Evolutionary conservation across 2,888 invertebrate species (phyloP), one percentile per base, ranked within the genome.

Genomic region (Lissonota sp.): DNA sequence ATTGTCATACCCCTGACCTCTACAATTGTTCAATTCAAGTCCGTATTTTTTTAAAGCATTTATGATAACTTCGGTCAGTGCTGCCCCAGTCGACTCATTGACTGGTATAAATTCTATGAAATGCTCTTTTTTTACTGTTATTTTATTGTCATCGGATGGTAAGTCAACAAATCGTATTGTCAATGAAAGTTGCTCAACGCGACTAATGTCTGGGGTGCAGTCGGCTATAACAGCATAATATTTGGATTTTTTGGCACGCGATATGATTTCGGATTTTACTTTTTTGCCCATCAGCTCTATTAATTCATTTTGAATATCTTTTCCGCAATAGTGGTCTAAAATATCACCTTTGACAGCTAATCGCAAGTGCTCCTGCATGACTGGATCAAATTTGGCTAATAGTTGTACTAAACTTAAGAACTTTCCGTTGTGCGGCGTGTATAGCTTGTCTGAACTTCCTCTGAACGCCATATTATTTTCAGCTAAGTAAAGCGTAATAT

Each of bases 1-100:
- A 83, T 91, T 91, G 81, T 91, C 89, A 84, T 91, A 90, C 53
- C 88, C 88, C 82, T 90, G 90, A 80, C 89, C 88, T 67, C 88
- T 87, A 85, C 88, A 87, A 80, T 88, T 80, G 51, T 84, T 76
- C 72, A 87, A 79, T 78, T 87, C 82, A 39, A 89, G 79, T 83
- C 85, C 87, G 78, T 86, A 69, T 86, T 88, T 85, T 72, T 87
- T 84, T 79, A 87, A 84, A 84, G 85, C 63, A 77, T 82, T 72
- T 66, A 87, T 76, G 75, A 88, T 84, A 75, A 64, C 69, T 84
- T 87, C 86, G 39, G 58, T 26, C 42, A 55, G 69, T 42, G 44
- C 57, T 46, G 64, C 62, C 42, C 79, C 80, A 49, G 62, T 79
- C 49, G 76, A 77, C 51, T 76, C 71, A 55, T 42, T 8, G 14